Evolutionary conservation across 2,888 invertebrate species (phyloP), one percentile per base, ranked within the genome.

Genomic region (Sphecodes monilicornis): DNA sequence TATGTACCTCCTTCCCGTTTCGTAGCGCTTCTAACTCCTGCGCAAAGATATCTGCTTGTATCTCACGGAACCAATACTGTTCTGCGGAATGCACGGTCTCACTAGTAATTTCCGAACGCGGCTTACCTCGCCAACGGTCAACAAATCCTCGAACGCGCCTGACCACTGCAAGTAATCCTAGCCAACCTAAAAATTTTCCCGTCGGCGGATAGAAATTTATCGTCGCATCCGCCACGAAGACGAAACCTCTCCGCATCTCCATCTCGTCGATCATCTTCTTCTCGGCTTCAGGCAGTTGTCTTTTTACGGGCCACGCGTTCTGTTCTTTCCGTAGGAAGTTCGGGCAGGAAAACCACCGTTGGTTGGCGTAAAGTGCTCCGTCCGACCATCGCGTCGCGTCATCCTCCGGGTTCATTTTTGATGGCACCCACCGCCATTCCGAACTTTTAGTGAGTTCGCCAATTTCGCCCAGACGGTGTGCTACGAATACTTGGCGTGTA

Each of bases 351-450:
- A 46, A 39, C 76, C 76, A 76, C 4, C 54, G n/a, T 13, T 11
- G 5, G 5, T 29, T 4, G 4, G n/a, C 2, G 4, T 2, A 3
- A 5, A n/a, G 18, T 3, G n/a, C 16, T 16, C 4, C 26, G 39
- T n/a, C 13, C 1, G 32, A 54, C 69, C 39, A 32, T 0, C 57
- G 41, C 3, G 76, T 76, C 36, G 69, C 57, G 57, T 54, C 54
- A 11, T 76, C 76, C 5, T 69, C 76, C 11, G 76, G 76, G 1
- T 76, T 76, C 1, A 16, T 13, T 18, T 10, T 16, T 8, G 74
- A 74, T 3, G 74, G 74, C 10, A 60, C 74, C 74, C 74, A 76
- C 5, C 50, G 32, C 74, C 74, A 74, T 26, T 74, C 60, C 0
- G 74, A 36, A 8, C n/a, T 54, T 26, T 29, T 3, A 1, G 74